Evolutionary conservation across 2,888 invertebrate species (phyloP).

Genomic region (Drosophila pseudotakahashii): DNA sequence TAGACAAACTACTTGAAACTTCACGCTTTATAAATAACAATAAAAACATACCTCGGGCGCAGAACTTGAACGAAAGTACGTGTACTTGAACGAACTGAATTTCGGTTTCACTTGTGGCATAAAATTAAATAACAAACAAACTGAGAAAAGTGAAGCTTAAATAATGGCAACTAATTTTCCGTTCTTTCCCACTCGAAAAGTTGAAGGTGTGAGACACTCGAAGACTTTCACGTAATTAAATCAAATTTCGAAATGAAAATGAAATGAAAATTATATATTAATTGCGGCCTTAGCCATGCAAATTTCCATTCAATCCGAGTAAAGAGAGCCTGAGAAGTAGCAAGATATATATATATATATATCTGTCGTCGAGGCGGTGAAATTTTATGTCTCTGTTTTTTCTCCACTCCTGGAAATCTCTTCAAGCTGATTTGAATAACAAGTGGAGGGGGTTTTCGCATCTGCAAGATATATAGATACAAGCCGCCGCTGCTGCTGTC

Average conservation of each 20-base stretch:
- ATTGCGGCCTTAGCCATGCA: conserved; percentile 52
- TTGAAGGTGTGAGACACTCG: conserved; percentile 26
- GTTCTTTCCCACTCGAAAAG: conserved; percentile 58
- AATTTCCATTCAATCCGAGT: conserved; percentile 52
- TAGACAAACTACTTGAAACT: conserved; percentile 73
- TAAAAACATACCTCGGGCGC: conserved; percentile 40
- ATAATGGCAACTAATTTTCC: conserved; percentile 71
- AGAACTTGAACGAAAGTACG: conserved; percentile 43
- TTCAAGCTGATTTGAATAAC: conserved; percentile 55
- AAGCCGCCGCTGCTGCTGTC: conserved; percentile 41
- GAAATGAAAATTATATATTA: conserved; percentile 79
- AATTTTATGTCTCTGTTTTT: conserved; percentile 31
- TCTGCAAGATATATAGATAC: conserved; percentile 53
- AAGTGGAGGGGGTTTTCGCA: conserved; percentile 49
- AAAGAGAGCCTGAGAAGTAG: conserved; percentile 10
- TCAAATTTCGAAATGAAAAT: conserved; percentile 73
- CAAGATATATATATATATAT: too few species aligned
- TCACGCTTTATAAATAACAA: conserved; percentile 73
- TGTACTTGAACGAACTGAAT: conserved; percentile 45
- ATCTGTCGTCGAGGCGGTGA: conserved; percentile 24
- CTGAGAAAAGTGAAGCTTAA: conserved; percentile 27
- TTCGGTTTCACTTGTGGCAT: conserved; percentile 76
- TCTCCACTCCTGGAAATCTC: conserved; percentile 13
- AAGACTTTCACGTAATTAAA: conserved; percentile 76
- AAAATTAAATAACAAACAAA: conserved; percentile 70